A percentile compares a stretch with the other conserved stretches of the same genome.
Conservation (phyloP, 2,888 invertebrate species). For the Caenorhabditis sp. region DNA sequence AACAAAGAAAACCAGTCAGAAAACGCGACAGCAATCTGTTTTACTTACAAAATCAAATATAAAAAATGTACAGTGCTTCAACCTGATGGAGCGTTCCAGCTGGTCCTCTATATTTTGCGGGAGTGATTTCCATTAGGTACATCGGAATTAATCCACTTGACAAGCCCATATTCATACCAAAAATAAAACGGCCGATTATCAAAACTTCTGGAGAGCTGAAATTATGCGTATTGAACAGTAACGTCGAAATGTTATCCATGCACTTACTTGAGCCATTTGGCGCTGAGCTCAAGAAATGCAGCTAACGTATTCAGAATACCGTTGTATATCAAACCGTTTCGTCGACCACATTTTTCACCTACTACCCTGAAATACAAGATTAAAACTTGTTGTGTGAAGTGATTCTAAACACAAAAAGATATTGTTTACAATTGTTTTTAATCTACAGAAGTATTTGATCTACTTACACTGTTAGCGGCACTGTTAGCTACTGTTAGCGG, state of each 20-base stretch:
- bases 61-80: constrained; percentile 72
- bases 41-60: not conserved
- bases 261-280: constrained; percentile 73
- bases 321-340: constrained; percentile 77
- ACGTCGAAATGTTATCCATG: not conserved
- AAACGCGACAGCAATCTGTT: constrained; percentile 79
- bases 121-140: constrained; percentile 81
- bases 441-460: too few relatives aligned
- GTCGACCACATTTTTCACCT: constrained; percentile 80
- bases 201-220: constrained; percentile 80
- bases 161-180: constrained; percentile 80
- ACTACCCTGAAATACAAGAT: constrained; percentile 70
- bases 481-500: too few relatives aligned
- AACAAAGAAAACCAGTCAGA: constrained; percentile 81
- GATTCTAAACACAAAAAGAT: not conserved
- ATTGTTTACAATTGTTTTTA: too few relatives aligned
- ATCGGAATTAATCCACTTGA: constrained; percentile 80
- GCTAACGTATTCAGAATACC: constrained; percentile 79
- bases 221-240: not conserved
- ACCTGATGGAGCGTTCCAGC: constrained; percentile 80
- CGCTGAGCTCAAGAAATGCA: constrained; percentile 79
- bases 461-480: too few relatives aligned
- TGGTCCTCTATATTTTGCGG: constrained; percentile 80
- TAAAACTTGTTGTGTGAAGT: not conserved
- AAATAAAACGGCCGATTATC: constrained; percentile 80